phyloP scores from a whole-genome alignment of 2,113 vertebrate genomes.

The Amazona vittata region DNA sequence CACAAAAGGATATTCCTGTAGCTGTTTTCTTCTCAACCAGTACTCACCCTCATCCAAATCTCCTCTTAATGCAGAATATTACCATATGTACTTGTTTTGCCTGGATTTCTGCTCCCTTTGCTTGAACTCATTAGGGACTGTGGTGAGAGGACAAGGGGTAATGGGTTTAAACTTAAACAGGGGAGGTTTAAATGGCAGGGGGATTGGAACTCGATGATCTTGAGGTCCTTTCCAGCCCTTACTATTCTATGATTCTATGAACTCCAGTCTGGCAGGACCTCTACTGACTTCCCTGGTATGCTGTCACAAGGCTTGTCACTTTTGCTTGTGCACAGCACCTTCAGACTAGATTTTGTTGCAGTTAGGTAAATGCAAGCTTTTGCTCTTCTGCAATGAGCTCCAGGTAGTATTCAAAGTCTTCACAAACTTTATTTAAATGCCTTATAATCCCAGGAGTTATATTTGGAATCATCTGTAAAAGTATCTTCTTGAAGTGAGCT shows the following conservation, averaged over 20 bases:
- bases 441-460: neutral
- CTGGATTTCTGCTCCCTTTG: neutral
- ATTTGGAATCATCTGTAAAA: neutral
- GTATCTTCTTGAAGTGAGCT: neutral
- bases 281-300: neutral
- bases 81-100: neutral
- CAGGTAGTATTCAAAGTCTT: neutral
- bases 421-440: neutral
- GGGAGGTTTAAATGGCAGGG: no score
- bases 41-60: neutral
- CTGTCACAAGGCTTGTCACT: neutral
- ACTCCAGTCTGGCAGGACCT: neutral
- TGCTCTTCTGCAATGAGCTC: neutral
- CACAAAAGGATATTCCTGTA: neutral
- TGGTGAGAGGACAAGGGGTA: no score
- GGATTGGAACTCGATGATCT: no score
- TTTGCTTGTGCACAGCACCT: neutral
- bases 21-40: neutral
- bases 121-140: neutral
- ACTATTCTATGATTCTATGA: neutral
- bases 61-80: neutral
- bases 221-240: no score
- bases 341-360: neutral
- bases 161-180: no score
- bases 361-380: neutral